Evolutionary conservation across 2,888 invertebrate species (phyloP).

Genomic region (Aromia moschata): DNA sequence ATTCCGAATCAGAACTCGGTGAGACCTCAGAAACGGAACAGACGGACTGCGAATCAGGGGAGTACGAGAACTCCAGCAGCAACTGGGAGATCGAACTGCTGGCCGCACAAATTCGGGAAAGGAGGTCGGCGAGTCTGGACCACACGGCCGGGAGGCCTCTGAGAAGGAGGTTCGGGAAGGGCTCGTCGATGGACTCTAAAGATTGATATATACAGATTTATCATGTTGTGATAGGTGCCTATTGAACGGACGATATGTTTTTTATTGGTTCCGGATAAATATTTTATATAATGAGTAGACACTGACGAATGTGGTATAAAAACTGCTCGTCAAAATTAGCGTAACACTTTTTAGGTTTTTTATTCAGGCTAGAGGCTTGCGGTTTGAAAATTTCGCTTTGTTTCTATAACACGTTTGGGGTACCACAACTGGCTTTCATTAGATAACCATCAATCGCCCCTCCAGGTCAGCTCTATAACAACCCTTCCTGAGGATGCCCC

Average conservation of each 20-base stretch:
- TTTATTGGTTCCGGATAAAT: no score
- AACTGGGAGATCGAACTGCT: slow-evolving; percentile 62
- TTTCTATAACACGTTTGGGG: no score
- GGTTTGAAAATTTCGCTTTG: no score
- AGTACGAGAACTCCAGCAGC: slow-evolving; percentile 57
- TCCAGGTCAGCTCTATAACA: no score
- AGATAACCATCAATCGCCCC: no score
- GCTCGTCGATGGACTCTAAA: slow-evolving; percentile 36
- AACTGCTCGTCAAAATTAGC: no score
- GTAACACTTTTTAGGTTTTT: no score
- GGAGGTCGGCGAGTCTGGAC: slow-evolving; percentile 59
- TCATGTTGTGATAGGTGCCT: slow-evolving; percentile 33
- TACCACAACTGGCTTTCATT: no score
- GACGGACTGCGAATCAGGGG: slow-evolving; percentile 55
- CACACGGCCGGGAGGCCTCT: slow-evolving; percentile 51
- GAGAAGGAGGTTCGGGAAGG: slow-evolving; percentile 50
- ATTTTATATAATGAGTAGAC: no score
- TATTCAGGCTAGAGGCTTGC: no score
- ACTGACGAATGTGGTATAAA: no score
- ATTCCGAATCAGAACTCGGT: slow-evolving; percentile 55
- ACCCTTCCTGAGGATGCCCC: no score
- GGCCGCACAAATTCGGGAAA: slow-evolving; percentile 59
- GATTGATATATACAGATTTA: slow-evolving; percentile 40
- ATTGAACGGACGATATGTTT: slow-evolving; percentile 19
- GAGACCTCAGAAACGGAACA: slow-evolving; percentile 56